These are phyloP conservation scores for Mionectes olivaceus DNA, from an alignment of 2,797 vertebrate genomes.

Conservation along the genomic window DNA sequence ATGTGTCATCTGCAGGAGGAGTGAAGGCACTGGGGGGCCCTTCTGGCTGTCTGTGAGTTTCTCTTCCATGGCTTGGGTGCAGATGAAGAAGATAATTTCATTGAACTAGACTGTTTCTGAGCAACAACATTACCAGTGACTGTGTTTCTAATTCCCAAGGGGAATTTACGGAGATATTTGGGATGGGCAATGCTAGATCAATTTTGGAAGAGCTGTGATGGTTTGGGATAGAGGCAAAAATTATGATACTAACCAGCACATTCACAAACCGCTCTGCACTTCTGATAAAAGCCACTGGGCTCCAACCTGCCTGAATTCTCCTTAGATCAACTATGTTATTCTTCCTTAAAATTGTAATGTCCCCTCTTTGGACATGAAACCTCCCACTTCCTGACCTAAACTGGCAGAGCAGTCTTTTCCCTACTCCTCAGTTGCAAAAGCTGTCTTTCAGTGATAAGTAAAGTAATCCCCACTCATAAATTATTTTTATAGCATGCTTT, in stretches of 20 bases:
- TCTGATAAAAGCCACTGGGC: neutral
- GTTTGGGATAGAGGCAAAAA: neutral
- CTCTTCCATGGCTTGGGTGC: neutral
- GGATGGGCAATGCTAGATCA: neutral
- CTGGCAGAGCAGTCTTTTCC: rapidly evolving
- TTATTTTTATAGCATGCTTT: neutral
- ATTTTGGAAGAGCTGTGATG: neutral
- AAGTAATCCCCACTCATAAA: neutral
- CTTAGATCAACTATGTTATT: neutral
- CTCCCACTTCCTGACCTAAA: neutral
- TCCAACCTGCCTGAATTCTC: neutral
- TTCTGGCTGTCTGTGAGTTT: neutral
- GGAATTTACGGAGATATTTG: neutral
- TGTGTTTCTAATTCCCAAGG: neutral
- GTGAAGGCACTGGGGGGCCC: neutral
- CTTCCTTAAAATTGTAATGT: neutral
- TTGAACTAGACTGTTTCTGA: neutral
- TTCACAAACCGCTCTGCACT: neutral
- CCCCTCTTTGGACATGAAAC: neutral
- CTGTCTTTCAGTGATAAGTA: neutral
- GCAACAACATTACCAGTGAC: rapidly evolving
- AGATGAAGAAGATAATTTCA: neutral
- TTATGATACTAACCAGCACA: neutral
- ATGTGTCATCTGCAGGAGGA: neutral
- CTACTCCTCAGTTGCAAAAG: neutral